Percentiles rank a stretch among this genome's conserved stretches.
Conservation (phyloP, 2,888 invertebrate genomes). For the Volucella bombylans region DNA sequence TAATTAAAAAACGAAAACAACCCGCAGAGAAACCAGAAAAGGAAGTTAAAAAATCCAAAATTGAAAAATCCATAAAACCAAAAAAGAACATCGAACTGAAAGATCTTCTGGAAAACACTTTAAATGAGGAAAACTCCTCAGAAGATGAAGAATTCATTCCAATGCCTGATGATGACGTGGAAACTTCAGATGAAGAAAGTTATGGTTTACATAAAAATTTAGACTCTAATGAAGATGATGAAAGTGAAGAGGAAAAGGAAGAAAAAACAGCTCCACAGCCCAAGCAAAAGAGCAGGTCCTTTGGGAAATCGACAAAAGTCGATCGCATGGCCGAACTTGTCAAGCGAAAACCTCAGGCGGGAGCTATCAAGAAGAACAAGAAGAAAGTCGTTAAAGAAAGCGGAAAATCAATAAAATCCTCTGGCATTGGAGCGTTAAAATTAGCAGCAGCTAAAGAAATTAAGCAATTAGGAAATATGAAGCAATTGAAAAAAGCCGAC, state of each 20-base stretch:
- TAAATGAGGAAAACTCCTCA: conserved; percentile 78
- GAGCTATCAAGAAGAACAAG: conserved; percentile 77
- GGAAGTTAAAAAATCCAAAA: conserved; percentile 36
- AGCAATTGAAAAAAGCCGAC: conserved; percentile 73
- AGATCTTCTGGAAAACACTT: conserved; percentile 79
- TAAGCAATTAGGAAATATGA: conserved; percentile 58
- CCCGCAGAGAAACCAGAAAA: conserved; percentile 39
- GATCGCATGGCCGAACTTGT: conserved; percentile 77
- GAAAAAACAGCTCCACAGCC: conserved; percentile 46
- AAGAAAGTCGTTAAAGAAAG: conserved; percentile 74
- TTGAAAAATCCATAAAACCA: conserved; percentile 17
- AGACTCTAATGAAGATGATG: conserved; percentile 60
- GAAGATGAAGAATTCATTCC: conserved; percentile 79
- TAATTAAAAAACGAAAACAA: conserved; percentile 62
- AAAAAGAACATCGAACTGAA: conserved; percentile 75
- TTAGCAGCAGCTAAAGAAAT: conserved; percentile 77
- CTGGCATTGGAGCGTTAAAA: conserved; percentile 73
- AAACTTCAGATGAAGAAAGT: conserved; percentile 75
- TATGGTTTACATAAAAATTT: conserved; percentile 69
- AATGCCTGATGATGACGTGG: conserved; percentile 43
- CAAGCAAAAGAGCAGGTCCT: conserved; percentile 64
- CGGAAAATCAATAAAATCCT: conserved; percentile 61
- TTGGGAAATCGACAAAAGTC: conserved; percentile 68
- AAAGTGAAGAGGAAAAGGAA: conserved; percentile 43
- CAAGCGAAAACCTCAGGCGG: conserved; percentile 78